Conservation (phyloP, 2,888 invertebrate species). For the Orchesellides sinensis region DNA sequence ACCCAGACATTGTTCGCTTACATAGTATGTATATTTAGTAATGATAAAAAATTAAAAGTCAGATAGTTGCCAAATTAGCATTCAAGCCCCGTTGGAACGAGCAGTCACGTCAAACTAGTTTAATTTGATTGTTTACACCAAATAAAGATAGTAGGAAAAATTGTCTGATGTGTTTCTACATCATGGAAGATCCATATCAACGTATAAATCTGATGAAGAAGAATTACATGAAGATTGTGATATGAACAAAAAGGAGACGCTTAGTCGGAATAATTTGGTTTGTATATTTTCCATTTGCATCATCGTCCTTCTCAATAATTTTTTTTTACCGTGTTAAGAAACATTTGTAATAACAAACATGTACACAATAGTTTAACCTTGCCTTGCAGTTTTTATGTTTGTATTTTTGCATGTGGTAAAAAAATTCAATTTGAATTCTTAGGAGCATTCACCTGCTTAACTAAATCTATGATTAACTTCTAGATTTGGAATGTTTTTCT, state of each 20-base stretch:
- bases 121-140: constrained; percentile 60
- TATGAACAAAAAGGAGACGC: neutral
- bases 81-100: constrained; percentile 27
- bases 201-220: no score
- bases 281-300: neutral
- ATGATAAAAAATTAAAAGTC: constrained; percentile 8
- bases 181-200: no score
- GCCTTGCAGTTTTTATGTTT: no score
- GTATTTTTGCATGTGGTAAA: neutral
- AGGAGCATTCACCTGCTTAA: constrained; percentile 9
- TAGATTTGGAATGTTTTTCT: constrained; percentile 21
- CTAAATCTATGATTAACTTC: neutral
- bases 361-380: neutral
- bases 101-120: constrained; percentile 56
- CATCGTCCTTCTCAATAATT: neutral
- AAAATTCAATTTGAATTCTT: constrained; percentile 14
- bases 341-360: neutral
- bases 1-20: no score
- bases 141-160: constrained; percentile 35
- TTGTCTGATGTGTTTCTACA: no score
- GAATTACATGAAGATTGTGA: no score
- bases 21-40: neutral
- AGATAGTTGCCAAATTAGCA: constrained; percentile 33
- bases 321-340: no score
- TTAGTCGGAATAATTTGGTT: neutral